Evolutionary conservation across 2,113 vertebrate species (phyloP), one percentile per base, ranked within the genome.

Genomic region (Poeciliopsis turrubarensis): DNA sequence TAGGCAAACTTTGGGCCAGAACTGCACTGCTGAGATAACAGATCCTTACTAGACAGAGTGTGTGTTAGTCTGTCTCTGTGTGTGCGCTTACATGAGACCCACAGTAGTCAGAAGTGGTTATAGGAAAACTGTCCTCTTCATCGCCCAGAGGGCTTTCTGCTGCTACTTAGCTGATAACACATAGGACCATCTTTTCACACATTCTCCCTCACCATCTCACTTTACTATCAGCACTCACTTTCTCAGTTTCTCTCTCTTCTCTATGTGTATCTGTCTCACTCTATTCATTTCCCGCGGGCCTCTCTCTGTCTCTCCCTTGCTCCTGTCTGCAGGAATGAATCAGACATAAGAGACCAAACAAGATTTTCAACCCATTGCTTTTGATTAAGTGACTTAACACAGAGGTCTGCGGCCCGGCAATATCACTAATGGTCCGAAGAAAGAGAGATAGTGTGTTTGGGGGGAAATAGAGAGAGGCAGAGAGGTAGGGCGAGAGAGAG

Each of bases 341-440:
- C 97, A 97, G 96, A 97, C 95, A 96, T 95, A 96, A 96, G 96
- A 94, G 96, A 92, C 95, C 95, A 96, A 95, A 98, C 96, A 96
- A 96, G 97, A 97, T 99, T 98, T 97, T 98, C 97, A 97, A 97
- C 94, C 97, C 97, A 98, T 98, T 98, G 97, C 96, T 96, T 98
- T 99, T 99, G 98, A 98, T 99, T 98, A 99, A 99, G 98, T 98
- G 96, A 97, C 96, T 94, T 95, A 96, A 94, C 96, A 97, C 95
- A 95, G 93, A 93, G 96, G 96, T 97, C 95, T 95, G 93, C 94
- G 95, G 95, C 95, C 96, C 95, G 95, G 96, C 96, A 97, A 95
- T 97, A 96, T 96, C 96, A 95, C 95, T 99, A 99, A 99, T 98
- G 98, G 96, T 94, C 96, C 95, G 96, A 95, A 86, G 86, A 91